phyloP scores from a whole-genome alignment of 2,888 invertebrate species.

The Lobophora halterata region DNA sequence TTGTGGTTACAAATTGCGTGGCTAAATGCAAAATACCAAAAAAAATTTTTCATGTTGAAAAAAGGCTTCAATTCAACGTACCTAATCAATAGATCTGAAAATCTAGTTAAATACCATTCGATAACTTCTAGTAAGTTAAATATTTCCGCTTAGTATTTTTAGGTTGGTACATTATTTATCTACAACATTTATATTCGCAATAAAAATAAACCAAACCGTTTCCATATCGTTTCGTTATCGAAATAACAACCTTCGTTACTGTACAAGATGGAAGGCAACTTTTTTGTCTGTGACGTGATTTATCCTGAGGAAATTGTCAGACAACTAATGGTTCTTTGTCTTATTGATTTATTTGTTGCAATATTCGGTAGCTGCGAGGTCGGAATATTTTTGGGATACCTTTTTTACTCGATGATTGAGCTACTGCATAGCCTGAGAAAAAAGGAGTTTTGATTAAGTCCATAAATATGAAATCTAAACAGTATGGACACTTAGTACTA shows the following conservation, averaged over 20 bases:
- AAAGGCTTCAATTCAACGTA: too few relatives aligned
- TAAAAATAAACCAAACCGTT: conserved; percentile 29
- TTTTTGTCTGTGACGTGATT: conserved; percentile 68
- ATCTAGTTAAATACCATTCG: too few relatives aligned
- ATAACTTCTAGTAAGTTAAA: too few relatives aligned
- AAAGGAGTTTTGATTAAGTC: conserved; percentile 33
- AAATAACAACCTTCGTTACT: conserved; percentile 58
- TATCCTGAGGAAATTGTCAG: conserved; percentile 78
- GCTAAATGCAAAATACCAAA: too few relatives aligned
- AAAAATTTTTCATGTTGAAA: too few relatives aligned
- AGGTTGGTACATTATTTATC: too few relatives aligned
- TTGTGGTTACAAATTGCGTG: too few relatives aligned
- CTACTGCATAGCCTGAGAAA: conserved; percentile 54
- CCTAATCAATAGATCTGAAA: too few relatives aligned
- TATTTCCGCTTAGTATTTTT: too few relatives aligned
- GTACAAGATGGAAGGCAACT: conserved; percentile 50
- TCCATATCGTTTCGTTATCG: conserved; percentile 39
- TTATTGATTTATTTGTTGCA: conserved; percentile 77
- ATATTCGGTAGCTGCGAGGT: conserved; percentile 75
- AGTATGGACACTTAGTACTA: too few relatives aligned
- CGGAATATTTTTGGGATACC: conserved; percentile 53
- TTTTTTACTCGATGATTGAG: conserved; percentile 63
- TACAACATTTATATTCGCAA: too few relatives aligned
- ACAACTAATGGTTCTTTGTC: conserved; percentile 78
- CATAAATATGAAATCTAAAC: too few relatives aligned